Evolutionary conservation across 2,113 vertebrate species (phyloP).

Genomic region (Sorex fumeus): DNA sequence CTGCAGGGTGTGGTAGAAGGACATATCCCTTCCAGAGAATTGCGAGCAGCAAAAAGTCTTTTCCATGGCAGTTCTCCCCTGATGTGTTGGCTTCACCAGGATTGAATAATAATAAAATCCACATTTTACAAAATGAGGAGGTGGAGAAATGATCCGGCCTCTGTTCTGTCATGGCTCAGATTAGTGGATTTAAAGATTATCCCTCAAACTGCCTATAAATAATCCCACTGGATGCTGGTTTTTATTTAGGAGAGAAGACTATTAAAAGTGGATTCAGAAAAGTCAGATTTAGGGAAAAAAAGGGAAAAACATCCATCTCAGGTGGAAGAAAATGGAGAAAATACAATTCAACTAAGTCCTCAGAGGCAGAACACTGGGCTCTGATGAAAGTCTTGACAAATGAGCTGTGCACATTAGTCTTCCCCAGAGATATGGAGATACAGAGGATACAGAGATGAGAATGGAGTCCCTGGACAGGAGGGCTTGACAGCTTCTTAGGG

Average conservation of each 20-base stretch:
- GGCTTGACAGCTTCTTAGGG: neutral
- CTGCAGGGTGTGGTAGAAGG: no score
- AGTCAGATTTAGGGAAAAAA: neutral
- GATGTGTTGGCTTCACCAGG: neutral
- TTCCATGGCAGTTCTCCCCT: neutral
- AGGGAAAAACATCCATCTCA: neutral
- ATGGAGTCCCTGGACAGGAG: neutral
- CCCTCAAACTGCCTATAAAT: neutral
- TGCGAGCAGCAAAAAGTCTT: neutral
- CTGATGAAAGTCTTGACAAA: conserved; percentile 5
- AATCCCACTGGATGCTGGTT: neutral
- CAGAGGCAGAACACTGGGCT: neutral
- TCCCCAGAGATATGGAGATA: neutral
- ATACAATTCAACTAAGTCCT: neutral
- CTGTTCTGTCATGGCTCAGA: neutral
- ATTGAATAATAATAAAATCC: neutral
- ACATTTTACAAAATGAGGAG: neutral
- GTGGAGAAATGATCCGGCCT: neutral
- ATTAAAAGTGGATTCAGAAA: conserved; percentile 2
- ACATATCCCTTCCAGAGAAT: neutral
- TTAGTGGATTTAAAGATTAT: conserved; percentile 21
- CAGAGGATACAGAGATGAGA: neutral
- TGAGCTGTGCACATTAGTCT: neutral
- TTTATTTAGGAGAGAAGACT: neutral
- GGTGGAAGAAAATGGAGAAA: conserved; percentile 51